Base-by-base conservation (phyloP, 1,140 invertebrate species). In the Ceratina japonica region DNA sequence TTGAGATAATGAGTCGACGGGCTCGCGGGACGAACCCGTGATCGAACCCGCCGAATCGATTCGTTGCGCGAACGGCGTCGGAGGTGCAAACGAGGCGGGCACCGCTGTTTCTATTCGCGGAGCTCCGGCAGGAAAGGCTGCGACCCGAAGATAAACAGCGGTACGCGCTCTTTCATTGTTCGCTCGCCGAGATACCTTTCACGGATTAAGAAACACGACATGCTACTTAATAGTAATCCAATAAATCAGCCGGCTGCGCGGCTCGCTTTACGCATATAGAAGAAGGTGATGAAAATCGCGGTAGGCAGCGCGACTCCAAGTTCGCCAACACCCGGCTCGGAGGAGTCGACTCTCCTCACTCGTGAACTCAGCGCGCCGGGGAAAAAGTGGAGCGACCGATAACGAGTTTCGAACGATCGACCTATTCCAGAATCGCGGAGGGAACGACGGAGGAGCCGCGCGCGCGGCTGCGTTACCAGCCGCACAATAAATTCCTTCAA, bases 401-500 rank as follows among this genome's bases (percentile, higher is more conserved):
- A 44, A 44, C 5, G 5, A 44, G 37, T 44, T 44, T 44, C 37
- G 37, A 44, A 10, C 37, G 37, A 44, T 44, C 10, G 59, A 65
- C 70, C 61, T 65, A 74, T 74, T 74, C 77, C 51, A 79, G 31
- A 65, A 79, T 62, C 52, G 20, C 3, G 44, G 44, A 49, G 13
- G 31, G 22, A 37, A 59, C 22, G 22, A n/a, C 54, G 37, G 51
- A 44, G 24, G 61, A 77, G 70, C 31, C 22, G 69, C n/a, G n/a
- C n/a, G n/a, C n/a, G n/a, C 61, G 69, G 62, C 24, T 70, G 51
- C 81, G 71, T 83, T 79, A 79, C 82, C 72, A 75, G 69, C 78
- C 75, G 62, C 74, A 76, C 83, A 81, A 86, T 86, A 86, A 86
- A 86, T 86, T 86, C 83, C 75, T 75, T 85, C 83, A 81, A 85